A percentile compares a stretch with the other conserved stretches of the same genome.
Conservation (phyloP, 2,888 invertebrate species). For the Caradrina clavipalpis region DNA sequence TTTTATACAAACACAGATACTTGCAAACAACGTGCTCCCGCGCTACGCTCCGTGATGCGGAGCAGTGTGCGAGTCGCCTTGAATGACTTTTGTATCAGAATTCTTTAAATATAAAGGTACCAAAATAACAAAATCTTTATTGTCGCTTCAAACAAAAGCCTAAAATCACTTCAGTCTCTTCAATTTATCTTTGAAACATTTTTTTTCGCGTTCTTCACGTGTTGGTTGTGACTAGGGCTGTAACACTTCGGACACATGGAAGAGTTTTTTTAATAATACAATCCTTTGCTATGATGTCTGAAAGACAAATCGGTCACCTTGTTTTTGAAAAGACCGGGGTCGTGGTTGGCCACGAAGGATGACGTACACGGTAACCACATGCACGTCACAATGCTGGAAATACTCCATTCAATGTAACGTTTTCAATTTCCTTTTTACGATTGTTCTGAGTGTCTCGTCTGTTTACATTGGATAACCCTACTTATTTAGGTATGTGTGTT, state of each 20-base stretch:
- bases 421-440: constrained; percentile 50
- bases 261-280: constrained; percentile 2
- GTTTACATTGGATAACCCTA: constrained; percentile 70
- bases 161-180: neutral
- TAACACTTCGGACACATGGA: constrained; percentile 10
- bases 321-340: constrained; percentile 14
- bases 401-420: constrained; percentile 54
- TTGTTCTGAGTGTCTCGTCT: constrained; percentile 56
- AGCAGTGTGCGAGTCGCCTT: no score
- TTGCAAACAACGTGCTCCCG: no score
- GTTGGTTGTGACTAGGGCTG: constrained; percentile 11
- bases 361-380: constrained; percentile 29
- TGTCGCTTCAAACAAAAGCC: neutral
- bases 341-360: constrained; percentile 9
- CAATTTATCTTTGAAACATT: neutral
- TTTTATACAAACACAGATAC: no score
- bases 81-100: no score
- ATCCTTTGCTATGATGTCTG: constrained; percentile 9
- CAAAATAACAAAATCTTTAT: neutral
- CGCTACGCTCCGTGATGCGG: no score
- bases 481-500: constrained; percentile 75
- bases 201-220: constrained; percentile 15
- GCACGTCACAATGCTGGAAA: constrained; percentile 33
- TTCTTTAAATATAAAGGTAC: no score
- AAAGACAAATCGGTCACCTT: constrained; percentile 55